Evolutionary conservation across 2,797 vertebrate genomes (phyloP).

Genomic region (Staurois parvus): DNA sequence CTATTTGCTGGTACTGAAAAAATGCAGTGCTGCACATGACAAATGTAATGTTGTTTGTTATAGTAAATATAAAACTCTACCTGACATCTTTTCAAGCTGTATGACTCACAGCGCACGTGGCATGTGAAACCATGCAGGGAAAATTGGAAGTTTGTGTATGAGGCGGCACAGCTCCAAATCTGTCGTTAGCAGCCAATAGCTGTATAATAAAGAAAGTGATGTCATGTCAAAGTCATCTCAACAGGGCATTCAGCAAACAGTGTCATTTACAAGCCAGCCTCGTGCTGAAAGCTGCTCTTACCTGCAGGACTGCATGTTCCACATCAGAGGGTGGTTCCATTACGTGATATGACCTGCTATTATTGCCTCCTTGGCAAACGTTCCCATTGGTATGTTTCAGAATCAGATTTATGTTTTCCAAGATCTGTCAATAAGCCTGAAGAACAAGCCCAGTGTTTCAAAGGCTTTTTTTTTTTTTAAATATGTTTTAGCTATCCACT

Average conservation of each 20-base stretch:
- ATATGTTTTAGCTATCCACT: too few relatives aligned
- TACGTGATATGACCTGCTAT: neutral
- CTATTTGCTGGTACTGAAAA: neutral
- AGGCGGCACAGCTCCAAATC: conserved; percentile 5
- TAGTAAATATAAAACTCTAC: neutral
- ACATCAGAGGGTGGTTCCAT: neutral
- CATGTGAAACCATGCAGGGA: neutral
- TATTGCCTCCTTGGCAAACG: neutral
- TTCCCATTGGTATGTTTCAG: neutral
- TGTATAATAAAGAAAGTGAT: conserved; percentile 23
- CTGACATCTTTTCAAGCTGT: neutral
- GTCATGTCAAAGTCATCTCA: conserved; percentile 15
- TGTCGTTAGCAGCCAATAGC: conserved; percentile 6
- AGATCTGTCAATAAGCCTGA: neutral
- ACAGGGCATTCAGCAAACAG: neutral
- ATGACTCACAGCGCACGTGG: conserved; percentile 23
- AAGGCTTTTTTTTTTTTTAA: too few relatives aligned
- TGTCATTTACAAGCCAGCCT: neutral
- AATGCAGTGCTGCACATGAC: neutral
- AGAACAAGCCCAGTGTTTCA: too few relatives aligned
- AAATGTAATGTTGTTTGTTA: neutral
- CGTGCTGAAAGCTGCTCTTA: neutral
- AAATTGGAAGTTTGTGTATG: neutral
- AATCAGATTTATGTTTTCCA: neutral
- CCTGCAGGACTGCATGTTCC: conserved; percentile 9